Percentiles rank a stretch among this genome's conserved stretches.
These are phyloP conservation scores for Parambassis ranga DNA, from an alignment of 2,797 vertebrate genomes.

Conservation along the genomic window DNA sequence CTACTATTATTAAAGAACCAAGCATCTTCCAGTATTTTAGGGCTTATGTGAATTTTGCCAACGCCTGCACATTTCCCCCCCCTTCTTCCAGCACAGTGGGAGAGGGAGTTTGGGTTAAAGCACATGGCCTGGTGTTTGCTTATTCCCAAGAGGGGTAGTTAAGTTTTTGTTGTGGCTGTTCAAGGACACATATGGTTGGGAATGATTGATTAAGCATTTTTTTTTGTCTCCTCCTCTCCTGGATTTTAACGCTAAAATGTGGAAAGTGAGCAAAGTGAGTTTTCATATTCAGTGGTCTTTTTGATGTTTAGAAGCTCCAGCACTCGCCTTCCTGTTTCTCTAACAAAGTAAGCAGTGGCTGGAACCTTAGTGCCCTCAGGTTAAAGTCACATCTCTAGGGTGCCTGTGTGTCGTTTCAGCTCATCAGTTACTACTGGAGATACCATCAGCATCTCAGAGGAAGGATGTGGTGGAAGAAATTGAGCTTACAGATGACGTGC, in stretches of 20 bases:
- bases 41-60: slow-evolving; percentile 47
- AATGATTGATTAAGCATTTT: slow-evolving; percentile 50
- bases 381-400: slow-evolving; percentile 35
- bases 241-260: slow-evolving; percentile 12
- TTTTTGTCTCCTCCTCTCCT: slow-evolving; percentile 5
- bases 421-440: slow-evolving; percentile 48
- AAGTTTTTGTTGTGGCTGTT: slow-evolving; percentile 40
- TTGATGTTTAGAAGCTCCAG: slow-evolving; percentile 50
- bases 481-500: slow-evolving; percentile 20
- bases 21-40: slow-evolving; percentile 48
- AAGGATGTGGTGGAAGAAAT: slow-evolving; percentile 64
- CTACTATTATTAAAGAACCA: slow-evolving; percentile 68
- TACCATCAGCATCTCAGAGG: slow-evolving; percentile 53
- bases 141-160: slow-evolving; percentile 15
- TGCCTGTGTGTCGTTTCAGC: slow-evolving; percentile 33
- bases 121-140: slow-evolving; percentile 36
- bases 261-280: no score
- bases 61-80: slow-evolving; percentile 42
- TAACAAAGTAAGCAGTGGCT: slow-evolving; percentile 39
- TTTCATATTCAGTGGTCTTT: no score
- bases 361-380: slow-evolving; percentile 33
- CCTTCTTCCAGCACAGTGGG: slow-evolving; percentile 16
- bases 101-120: slow-evolving; percentile 12
- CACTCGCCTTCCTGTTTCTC: slow-evolving; percentile 52
- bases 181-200: slow-evolving; percentile 35